These are phyloP conservation scores for Eumeta japonica DNA, from an alignment of 1,140 invertebrate genomes.

Conservation along the genomic window DNA sequence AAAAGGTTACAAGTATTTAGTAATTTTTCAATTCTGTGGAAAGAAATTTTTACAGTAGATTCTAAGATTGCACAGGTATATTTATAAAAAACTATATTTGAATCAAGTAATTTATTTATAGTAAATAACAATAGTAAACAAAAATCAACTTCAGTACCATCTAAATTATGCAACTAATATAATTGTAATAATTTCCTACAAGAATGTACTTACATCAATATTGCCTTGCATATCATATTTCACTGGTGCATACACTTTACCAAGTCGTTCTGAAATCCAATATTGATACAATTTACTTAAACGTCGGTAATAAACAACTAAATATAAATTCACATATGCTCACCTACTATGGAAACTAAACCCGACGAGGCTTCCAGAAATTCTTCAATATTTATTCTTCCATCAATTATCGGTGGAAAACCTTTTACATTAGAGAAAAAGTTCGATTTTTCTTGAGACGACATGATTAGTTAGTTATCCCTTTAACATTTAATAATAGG, in stretches of 20 bases:
- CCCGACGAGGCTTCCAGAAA: conserved; percentile 64
- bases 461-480: no score
- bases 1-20: no score
- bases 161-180: no score
- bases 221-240: conserved; percentile 74
- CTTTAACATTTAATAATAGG: no score
- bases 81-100: no score
- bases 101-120: no score
- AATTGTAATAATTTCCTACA: no score
- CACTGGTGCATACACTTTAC: conserved; percentile 69
- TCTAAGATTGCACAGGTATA: no score
- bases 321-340: conserved; percentile 16
- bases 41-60: no score
- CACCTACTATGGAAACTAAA: conserved; percentile 65
- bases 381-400: conserved; percentile 61
- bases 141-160: background rate
- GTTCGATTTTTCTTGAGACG: conserved; percentile 11
- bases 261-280: conserved; percentile 68
- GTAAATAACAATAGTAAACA: background rate
- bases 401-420: conserved; percentile 52
- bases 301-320: conserved; percentile 35
- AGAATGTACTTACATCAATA: conserved; percentile 65
- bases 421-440: conserved; percentile 31
- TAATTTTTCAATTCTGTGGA: no score
- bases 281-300: no score